These are phyloP conservation scores for Caracal caracal DNA, from an alignment of 2,113 vertebrate genomes.

Conservation along the genomic window DNA sequence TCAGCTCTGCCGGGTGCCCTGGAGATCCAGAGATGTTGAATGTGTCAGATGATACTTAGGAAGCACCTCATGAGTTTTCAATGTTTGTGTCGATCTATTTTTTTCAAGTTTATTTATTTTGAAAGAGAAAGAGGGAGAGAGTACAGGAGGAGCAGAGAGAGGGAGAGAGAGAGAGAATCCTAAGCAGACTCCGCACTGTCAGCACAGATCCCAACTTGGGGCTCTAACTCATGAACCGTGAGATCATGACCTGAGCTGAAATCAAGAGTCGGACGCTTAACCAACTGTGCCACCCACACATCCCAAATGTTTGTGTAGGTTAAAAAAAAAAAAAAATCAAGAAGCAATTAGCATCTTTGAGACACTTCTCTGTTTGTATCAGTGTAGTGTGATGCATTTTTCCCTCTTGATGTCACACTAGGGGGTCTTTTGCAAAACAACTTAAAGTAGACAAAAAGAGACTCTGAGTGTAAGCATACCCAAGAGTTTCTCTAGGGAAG, in stretches of 20 bases:
- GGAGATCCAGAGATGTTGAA: neutral
- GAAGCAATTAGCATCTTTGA: neutral
- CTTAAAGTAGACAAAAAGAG: neutral
- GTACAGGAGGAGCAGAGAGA: too few species aligned
- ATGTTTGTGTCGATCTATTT: neutral
- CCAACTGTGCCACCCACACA: too few species aligned
- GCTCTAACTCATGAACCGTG: too few species aligned
- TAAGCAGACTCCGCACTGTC: too few species aligned
- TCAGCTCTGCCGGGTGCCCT: neutral
- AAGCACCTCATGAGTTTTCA: neutral
- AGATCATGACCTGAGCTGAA: too few species aligned
- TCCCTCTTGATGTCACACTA: too few species aligned
- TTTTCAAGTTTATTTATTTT: too few species aligned
- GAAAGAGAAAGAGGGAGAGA: too few species aligned
- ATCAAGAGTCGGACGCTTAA: too few species aligned
- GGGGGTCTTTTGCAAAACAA: neutral
- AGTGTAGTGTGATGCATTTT: neutral
- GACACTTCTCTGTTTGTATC: neutral
- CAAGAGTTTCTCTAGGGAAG: neutral
- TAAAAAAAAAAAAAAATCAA: neutral
- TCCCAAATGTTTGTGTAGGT: too few species aligned
- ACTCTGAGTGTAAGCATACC: neutral
- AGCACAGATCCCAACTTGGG: too few species aligned
- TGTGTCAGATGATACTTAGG: neutral
- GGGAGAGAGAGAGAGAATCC: too few species aligned